These are phyloP conservation scores for Pseudomyrmex concolor DNA, from an alignment of 1,140 invertebrate genomes.

Conservation along the genomic window DNA sequence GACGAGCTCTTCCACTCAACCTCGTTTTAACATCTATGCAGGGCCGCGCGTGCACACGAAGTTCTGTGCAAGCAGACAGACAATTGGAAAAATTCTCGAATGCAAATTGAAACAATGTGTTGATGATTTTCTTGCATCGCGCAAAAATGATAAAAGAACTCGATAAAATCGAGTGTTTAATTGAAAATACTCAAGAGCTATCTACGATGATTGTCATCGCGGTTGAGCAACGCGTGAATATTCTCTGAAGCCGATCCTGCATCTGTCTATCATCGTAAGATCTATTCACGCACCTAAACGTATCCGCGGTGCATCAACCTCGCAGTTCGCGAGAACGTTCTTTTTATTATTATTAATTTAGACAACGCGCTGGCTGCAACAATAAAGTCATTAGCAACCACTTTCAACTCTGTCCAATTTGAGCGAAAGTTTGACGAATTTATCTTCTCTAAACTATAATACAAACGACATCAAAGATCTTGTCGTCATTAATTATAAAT, in stretches of 20 bases:
- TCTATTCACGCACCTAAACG: constrained; percentile 33
- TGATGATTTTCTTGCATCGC: not conserved
- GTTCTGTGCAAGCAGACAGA: not conserved
- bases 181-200: no score
- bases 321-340: constrained; percentile 20
- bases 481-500: not conserved
- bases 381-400: not conserved
- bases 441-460: not conserved
- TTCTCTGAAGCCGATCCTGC: constrained; percentile 21
- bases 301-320: constrained; percentile 30
- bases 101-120: not conserved
- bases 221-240: not conserved
- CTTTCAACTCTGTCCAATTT: constrained; percentile 21
- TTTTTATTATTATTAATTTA: constrained; percentile 23
- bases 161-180: no score
- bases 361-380: not conserved
- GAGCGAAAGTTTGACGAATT: not conserved
- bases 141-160: not conserved
- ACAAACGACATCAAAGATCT: not conserved
- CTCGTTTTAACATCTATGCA: constrained; percentile 58
- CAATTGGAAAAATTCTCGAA: not conserved
- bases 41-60: constrained; percentile 15
- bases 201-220: not conserved
- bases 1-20: constrained; percentile 42
- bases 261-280: constrained; percentile 10